A percentile compares a stretch with the other conserved stretches of the same genome.
phyloP scores from a whole-genome alignment of 2,113 vertebrate genomes.

The Leucopternis melanops region DNA sequence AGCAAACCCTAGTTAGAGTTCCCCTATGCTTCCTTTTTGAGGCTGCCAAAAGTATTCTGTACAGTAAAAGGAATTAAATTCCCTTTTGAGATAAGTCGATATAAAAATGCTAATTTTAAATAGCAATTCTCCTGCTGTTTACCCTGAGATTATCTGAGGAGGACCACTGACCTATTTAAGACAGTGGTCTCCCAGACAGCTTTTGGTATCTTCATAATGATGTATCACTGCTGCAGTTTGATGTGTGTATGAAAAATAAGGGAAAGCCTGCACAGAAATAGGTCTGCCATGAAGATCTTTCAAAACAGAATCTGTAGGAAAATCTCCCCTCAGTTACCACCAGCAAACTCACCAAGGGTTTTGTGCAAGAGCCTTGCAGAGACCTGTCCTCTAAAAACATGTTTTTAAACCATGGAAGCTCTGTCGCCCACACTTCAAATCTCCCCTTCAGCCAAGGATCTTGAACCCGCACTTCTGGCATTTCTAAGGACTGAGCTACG shows the following conservation, averaged over 20 bases:
- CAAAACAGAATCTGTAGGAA: neutral
- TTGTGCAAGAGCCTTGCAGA: neutral
- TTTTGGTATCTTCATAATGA: neutral
- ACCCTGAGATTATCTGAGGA: neutral
- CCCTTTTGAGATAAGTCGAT: neutral
- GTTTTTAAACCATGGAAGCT: neutral
- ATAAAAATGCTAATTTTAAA: neutral
- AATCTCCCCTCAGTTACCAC: neutral
- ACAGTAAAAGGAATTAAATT: neutral
- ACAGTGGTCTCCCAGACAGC: neutral
- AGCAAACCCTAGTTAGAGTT: neutral
- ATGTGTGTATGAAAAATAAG: neutral
- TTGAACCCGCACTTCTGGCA: neutral
- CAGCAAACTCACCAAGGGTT: neutral
- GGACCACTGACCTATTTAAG: neutral
- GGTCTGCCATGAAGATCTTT: neutral
- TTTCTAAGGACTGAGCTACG: neutral
- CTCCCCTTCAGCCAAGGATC: neutral
- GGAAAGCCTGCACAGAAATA: neutral
- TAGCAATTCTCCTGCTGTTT: neutral
- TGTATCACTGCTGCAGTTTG: neutral
- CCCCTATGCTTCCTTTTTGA: neutral
- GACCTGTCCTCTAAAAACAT: neutral
- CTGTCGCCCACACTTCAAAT: neutral
- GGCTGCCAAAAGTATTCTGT: neutral